Percentiles rank a stretch among this genome's conserved stretches.
phyloP scores from a whole-genome alignment of 2,113 vertebrate species.

The Cynocephalus volans region DNA sequence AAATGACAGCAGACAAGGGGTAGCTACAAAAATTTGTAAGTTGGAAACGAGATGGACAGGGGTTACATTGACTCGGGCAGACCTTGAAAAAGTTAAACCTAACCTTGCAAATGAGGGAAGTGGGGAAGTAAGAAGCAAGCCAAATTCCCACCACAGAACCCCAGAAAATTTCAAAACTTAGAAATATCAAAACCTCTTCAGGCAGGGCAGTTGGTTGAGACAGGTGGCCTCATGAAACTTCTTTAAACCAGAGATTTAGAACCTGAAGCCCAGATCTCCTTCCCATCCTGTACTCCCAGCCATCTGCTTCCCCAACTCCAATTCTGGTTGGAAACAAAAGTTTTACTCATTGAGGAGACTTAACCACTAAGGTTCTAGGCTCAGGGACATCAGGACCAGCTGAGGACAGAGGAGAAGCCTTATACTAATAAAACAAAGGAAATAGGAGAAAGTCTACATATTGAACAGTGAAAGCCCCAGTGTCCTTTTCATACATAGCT shows the following conservation, averaged over 20 bases:
- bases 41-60: not conserved
- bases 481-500: not conserved
- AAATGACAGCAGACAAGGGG: not conserved
- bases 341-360: not conserved
- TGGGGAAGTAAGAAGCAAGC: not conserved
- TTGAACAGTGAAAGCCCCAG: not conserved
- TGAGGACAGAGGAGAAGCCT: not conserved
- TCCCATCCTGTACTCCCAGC: not conserved
- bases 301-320: not conserved
- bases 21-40: not conserved
- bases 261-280: rapidly evolving
- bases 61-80: not conserved
- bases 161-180: not conserved
- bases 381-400: not conserved
- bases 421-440: not conserved
- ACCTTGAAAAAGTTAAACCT: not conserved
- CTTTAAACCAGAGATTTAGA: constrained; percentile 12
- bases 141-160: not conserved
- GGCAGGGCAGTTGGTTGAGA: not conserved
- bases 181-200: not conserved
- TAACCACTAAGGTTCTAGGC: not conserved
- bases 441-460: not conserved
- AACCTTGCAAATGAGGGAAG: not conserved
- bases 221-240: not conserved
- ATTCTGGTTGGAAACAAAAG: not conserved